Evolutionary conservation across 2,888 invertebrate genomes (phyloP), one percentile per base, ranked within the genome.

Genomic region (Mechanitis messenoides): DNA sequence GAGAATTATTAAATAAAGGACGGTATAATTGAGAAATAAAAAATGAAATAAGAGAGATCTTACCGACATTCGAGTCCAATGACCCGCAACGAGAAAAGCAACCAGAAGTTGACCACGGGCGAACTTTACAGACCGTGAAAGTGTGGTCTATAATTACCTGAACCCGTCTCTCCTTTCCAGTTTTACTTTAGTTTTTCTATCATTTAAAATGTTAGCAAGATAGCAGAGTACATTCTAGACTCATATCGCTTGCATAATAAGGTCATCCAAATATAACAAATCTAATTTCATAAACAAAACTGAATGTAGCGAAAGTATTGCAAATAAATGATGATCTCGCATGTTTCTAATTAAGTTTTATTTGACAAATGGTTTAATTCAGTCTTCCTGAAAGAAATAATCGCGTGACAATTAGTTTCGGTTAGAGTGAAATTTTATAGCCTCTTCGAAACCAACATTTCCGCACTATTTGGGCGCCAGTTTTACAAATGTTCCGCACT

Each of bases 61-160:
- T 33, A 54, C 35, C 64, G 58, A 59, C 58, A 64, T 61, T 66
- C 58, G 65, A 74, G 84, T 79, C 80, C 85, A 85, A 77, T 83
- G 85, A 87, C 84, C 85, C 79, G 77, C 69, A 75, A 75, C 76
- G 80, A 84, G 84, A 85, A 85, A 88, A 81, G 79, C 77, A 76
- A 75, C 74, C 74, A 72, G 71, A 75, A 78, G 74, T 73, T 78
- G 80, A 79, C 69, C 76, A 75, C 75, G 71, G 73, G 72, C 78
- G 74, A 74, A 76, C 77, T 75, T 71, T 69, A 69, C 66, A 69
- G 72, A 74, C 76, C 75, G 86, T 77, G 87, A 88, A 88, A 87
- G 87, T 83, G 73, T 73, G 71, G 67, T 84, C 82, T 87, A 83
- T 83, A 83, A 85, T 83, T 81, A 83, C 79, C 72, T 69, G 66